Evolutionary conservation across 2,888 invertebrate species (phyloP).

Genomic region (Oxystoma pomonae): DNA sequence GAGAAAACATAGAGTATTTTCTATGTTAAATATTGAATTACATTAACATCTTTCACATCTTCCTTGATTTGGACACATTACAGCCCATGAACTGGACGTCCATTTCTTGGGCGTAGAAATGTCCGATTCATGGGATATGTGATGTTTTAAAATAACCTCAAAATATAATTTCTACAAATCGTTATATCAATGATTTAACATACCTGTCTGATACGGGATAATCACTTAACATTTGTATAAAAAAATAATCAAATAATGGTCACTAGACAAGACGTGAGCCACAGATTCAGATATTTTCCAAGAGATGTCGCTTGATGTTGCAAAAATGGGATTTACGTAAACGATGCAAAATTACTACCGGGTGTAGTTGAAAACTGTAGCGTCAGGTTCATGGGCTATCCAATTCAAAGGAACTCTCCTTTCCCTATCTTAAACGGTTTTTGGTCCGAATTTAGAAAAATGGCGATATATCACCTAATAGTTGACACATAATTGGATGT

Average conservation of each 20-base stretch:
- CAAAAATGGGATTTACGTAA: background rate
- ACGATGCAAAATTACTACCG: slow-evolving; percentile 10
- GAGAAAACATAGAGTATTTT: background rate
- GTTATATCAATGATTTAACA: slow-evolving; percentile 5
- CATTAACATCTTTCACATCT: no score
- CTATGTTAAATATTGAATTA: slow-evolving; percentile 5
- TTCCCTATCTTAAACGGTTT: no score
- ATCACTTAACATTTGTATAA: slow-evolving; percentile 7
- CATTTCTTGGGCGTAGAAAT: background rate
- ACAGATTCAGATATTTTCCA: slow-evolving; percentile 1
- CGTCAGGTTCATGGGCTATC: slow-evolving; percentile 10
- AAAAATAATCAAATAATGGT: slow-evolving; percentile 5
- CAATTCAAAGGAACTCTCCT: slow-evolving; percentile 10
- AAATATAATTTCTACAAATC: slow-evolving; percentile 3
- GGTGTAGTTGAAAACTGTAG: slow-evolving; percentile 12
- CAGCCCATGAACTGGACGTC: background rate
- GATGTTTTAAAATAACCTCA: slow-evolving; percentile 1
- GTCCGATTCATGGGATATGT: slow-evolving; percentile 13
- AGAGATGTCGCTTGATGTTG: slow-evolving; percentile 14
- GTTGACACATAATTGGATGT: no score
- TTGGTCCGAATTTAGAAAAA: no score
- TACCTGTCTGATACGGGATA: slow-evolving; percentile 7
- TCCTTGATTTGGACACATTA: background rate
- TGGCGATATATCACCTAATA: no score
- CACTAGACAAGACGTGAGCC: slow-evolving; percentile 4